Evolutionary conservation across 2,888 invertebrate species (phyloP).

Genomic region (Drosophila meridiana): DNA sequence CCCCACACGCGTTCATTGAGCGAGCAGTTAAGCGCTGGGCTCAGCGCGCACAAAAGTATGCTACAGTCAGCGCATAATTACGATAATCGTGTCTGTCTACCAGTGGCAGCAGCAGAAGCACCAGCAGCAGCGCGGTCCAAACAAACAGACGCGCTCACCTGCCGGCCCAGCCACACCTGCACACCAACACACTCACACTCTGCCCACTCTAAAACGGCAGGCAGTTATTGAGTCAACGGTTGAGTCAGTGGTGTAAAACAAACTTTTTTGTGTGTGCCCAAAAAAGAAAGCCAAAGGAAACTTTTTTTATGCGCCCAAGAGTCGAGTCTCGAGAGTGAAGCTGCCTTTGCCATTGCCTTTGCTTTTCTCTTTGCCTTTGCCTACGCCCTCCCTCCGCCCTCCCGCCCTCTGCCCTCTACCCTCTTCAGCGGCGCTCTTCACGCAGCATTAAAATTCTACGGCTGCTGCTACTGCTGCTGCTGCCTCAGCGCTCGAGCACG

Average conservation of each 20-base stretch:
- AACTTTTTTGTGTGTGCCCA: constrained; percentile 67
- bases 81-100: constrained; percentile 79
- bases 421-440: constrained; percentile 54
- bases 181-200: constrained; percentile 16
- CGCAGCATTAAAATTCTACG: constrained; percentile 73
- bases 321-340: constrained; percentile 37
- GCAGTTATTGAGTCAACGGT: constrained; percentile 73
- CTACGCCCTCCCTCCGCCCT: constrained; percentile 15
- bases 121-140: constrained; percentile 32
- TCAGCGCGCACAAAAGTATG: constrained; percentile 69
- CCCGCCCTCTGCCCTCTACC: neutral
- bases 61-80: constrained; percentile 77
- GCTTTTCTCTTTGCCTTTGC: constrained; percentile 19
- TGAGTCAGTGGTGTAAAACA: constrained; percentile 72
- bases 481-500: constrained; percentile 17
- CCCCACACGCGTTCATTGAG: constrained; percentile 29
- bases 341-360: constrained; percentile 21
- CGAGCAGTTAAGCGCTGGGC: constrained; percentile 56
- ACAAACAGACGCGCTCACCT: constrained; percentile 44
- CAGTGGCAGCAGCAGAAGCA: constrained; percentile 18
- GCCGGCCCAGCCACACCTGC: constrained; percentile 25
- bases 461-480: constrained; percentile 63
- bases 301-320: constrained; percentile 52
- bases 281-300: constrained; percentile 47
- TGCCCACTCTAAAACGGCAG: constrained; percentile 42